Conservation (phyloP, 2,113 vertebrate species). For the Hippoglossus stenolepis region DNA sequence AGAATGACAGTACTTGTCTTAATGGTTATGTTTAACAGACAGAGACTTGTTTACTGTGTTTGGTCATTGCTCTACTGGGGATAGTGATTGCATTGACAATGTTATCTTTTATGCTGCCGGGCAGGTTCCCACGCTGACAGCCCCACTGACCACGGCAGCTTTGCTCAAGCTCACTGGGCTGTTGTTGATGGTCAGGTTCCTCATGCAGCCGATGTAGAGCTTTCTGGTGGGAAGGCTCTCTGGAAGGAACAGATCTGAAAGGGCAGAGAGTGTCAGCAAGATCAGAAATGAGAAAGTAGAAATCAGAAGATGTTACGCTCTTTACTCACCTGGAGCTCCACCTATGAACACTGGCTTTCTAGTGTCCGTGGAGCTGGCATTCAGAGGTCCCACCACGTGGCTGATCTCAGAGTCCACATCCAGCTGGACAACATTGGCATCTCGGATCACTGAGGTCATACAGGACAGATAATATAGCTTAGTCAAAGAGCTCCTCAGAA, state of each 20-base stretch:
- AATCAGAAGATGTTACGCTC: neutral
- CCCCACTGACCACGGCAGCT: conserved; percentile 89
- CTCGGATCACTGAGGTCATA: conserved; percentile 87
- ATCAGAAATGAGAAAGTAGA: neutral
- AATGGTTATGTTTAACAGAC: conserved; percentile 10
- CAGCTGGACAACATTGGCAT: conserved; percentile 89
- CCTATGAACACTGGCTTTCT: conserved; percentile 91
- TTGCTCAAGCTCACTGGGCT: conserved; percentile 89
- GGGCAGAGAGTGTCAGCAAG: neutral
- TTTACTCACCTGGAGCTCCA: conserved; percentile 89
- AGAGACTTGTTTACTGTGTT: conserved; percentile 26
- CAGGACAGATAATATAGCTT: neutral
- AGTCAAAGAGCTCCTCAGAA: neutral
- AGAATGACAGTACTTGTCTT: conserved; percentile 4
- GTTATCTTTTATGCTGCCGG: conserved; percentile 84
- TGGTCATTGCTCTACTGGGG: conserved; percentile 48
- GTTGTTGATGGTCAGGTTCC: conserved; percentile 89
- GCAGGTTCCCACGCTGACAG: conserved; percentile 90
- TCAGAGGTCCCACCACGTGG: conserved; percentile 88
- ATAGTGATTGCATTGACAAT: neutral
- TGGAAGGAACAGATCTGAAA: conserved; percentile 86
- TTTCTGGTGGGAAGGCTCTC: conserved; percentile 81
- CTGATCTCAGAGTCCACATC: conserved; percentile 94
- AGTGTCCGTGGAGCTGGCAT: conserved; percentile 77
- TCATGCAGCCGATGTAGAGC: conserved; percentile 91